Percentiles rank a stretch among this genome's conserved stretches.
phyloP scores from a whole-genome alignment of 2,113 vertebrate genomes.

The Solenodon paradoxus region DNA sequence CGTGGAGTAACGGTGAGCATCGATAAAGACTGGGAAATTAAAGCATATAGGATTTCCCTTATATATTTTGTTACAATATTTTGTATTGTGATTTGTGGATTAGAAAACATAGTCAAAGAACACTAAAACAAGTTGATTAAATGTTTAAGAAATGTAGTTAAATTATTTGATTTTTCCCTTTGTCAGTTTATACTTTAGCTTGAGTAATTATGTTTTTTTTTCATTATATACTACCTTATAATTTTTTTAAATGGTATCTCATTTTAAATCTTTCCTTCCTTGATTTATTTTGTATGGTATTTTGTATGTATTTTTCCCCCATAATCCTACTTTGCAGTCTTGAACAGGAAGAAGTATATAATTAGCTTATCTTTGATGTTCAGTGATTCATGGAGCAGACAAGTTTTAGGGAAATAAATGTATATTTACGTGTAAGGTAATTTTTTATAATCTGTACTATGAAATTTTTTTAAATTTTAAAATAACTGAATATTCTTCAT shows the following conservation, averaged over 20 bases:
- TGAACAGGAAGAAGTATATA: background rate
- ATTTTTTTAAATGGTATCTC: background rate
- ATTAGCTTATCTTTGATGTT: background rate
- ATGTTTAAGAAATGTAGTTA: background rate
- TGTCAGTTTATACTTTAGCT: background rate
- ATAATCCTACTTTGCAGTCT: no score
- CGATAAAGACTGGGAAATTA: no score
- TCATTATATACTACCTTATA: background rate
- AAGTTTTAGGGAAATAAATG: background rate
- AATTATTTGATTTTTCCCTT: background rate
- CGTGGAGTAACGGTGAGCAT: background rate
- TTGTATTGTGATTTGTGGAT: background rate
- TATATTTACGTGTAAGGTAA: background rate
- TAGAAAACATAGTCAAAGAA: background rate
- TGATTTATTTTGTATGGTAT: background rate
- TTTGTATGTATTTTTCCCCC: background rate
- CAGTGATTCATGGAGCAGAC: background rate
- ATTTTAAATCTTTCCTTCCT: background rate
- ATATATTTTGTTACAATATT: background rate
- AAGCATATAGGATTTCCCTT: background rate
- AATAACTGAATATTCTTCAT: background rate
- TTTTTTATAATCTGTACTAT: background rate
- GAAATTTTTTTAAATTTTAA: background rate
- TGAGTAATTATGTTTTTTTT: background rate
- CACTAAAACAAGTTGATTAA: background rate